phyloP scores from a whole-genome alignment of 2,888 invertebrate species.

The Gortyna flavago region DNA sequence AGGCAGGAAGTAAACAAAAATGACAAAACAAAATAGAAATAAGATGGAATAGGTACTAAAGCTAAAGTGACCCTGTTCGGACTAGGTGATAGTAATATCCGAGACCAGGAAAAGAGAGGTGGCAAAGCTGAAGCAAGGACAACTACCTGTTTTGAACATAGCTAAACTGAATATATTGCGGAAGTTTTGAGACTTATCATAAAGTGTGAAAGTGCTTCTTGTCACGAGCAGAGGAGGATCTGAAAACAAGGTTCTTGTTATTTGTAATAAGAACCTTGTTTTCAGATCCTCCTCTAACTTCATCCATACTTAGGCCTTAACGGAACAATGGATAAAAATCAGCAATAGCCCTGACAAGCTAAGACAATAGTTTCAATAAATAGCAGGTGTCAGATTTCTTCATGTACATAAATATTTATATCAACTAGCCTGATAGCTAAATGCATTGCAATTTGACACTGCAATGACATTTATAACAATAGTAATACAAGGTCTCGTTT shows the following conservation, averaged over 20 bases:
- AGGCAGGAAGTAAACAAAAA: constrained; percentile 47
- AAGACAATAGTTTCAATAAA: constrained; percentile 46
- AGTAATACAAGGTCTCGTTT: constrained; percentile 37
- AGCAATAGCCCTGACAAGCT: constrained; percentile 18
- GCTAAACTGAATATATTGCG: constrained; percentile 25
- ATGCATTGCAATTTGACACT: constrained; percentile 47
- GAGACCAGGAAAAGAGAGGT: constrained; percentile 63
- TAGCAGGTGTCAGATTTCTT: constrained; percentile 21
- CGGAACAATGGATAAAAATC: background rate
- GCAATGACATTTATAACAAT: constrained; percentile 21
- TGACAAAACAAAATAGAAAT: constrained; percentile 26
- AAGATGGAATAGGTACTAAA: constrained; percentile 40
- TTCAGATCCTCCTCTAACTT: too few relatives aligned
- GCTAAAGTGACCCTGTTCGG: constrained; percentile 38
- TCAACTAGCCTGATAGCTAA: constrained; percentile 27
- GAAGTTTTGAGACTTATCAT: constrained; percentile 26
- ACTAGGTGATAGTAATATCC: constrained; percentile 45
- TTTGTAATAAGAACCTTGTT: too few relatives aligned
- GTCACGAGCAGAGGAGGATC: background rate
- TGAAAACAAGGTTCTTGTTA: background rate
- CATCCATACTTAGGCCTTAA: too few relatives aligned
- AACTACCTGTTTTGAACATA: constrained; percentile 47
- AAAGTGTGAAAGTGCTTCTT: constrained; percentile 8
- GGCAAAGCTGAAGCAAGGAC: constrained; percentile 59
- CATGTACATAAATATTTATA: constrained; percentile 17